Evolutionary conservation across 64 coral and sea anemone species (phyloP).

Genomic region (Actinia equina): DNA sequence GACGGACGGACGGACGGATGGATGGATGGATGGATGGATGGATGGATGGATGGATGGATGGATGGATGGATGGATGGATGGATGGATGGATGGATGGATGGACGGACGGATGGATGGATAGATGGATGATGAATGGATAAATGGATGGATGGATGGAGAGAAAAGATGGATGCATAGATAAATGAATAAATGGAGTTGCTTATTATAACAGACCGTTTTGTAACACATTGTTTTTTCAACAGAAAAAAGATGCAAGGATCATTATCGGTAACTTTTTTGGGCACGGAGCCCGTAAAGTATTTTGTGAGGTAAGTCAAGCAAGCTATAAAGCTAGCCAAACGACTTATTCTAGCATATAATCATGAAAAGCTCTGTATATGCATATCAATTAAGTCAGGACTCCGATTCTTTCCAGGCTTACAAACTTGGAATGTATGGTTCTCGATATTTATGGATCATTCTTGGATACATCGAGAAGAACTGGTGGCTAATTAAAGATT

Average conservation of each 20-base stretch:
- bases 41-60: background rate
- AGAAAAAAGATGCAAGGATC: constrained; percentile 86
- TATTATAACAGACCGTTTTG: background rate
- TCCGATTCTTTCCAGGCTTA: constrained; percentile 56
- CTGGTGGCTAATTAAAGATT: constrained; percentile 66
- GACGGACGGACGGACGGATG: too few species aligned
- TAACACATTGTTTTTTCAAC: background rate
- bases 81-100: too few species aligned
- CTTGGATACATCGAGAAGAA: constrained; percentile 74
- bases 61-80: background rate
- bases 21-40: background rate
- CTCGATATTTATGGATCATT: constrained; percentile 64
- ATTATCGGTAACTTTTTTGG: constrained; percentile 88
- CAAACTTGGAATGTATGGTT: constrained; percentile 73
- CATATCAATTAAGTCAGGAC: too few species aligned
- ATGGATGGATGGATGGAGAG: too few species aligned
- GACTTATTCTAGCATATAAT: too few species aligned
- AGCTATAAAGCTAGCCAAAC: too few species aligned
- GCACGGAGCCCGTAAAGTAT: constrained; percentile 72
- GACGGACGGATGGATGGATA: too few species aligned
- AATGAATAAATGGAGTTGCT: background rate
- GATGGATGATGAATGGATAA: too few species aligned
- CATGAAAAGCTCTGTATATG: too few species aligned
- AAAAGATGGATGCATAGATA: background rate
- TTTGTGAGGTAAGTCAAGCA: constrained; percentile 83